Evolutionary conservation across 2,888 invertebrate genomes (phyloP), one percentile per base, ranked within the genome.

Genomic region (Sinohyriopsis cumingii): DNA sequence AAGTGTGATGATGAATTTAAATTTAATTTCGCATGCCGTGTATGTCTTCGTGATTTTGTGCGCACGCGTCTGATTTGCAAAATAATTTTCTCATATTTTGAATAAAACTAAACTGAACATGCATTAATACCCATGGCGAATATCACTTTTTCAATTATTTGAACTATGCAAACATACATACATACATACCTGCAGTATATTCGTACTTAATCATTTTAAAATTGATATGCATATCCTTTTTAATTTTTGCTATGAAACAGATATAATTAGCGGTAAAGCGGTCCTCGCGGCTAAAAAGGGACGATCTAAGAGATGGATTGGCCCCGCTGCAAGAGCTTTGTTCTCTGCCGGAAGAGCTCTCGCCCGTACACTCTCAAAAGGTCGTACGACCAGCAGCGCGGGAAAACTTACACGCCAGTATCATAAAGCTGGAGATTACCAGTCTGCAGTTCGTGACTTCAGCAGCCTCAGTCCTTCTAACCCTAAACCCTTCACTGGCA

Each of bases 401-500:
- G 62, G 62, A 22, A 62, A 53, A 62, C n/a, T 62, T 25, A 62
- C 62, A 9, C 62, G 62, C 7, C 62, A 62, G 53, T 62, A 64
- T 24, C 24, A 64, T 2, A 64, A 55, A 28, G 24, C n/a, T 25
- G 56, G 64, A 19, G 25, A 55, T 55, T 64, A 55, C 55, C 20
- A 25, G 55, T 33, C 54, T 9, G 64, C 64, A 7, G 56, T 64
- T 55, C 33, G 64, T n/a, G 64, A 56, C 20, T 65, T 65, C 25
- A 33, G 55, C 20, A 25, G 63, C 6, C 54, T 63, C 5, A 63
- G 55, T n/a, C 54, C 63, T 15, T 54, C 63, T 2, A 53, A 54
- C 28, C 45, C 55, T 24, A 63, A 63, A 63, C 22, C 24, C 0
- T 63, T 63, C 20, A 53, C 22, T 20, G 54, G 63, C 53, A 63